These are phyloP conservation scores for Crambe crambe DNA, from an alignment of 37 sponge, comb jelly and placozoan genomes.

Conservation along the genomic window DNA sequence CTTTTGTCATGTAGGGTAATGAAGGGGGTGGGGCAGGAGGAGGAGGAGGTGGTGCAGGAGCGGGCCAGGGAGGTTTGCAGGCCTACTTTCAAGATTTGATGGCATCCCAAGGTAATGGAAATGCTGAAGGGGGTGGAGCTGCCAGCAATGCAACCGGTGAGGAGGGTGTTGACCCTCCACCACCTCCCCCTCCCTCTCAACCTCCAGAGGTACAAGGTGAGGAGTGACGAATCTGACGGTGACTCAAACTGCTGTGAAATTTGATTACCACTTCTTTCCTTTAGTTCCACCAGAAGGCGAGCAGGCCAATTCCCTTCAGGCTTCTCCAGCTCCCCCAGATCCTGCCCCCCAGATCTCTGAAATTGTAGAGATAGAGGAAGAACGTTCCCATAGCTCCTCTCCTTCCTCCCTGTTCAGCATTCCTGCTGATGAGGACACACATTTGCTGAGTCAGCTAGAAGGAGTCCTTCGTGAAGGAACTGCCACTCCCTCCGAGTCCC, in stretches of 20 bases:
- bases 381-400: conserved; percentile 4
- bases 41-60: not conserved
- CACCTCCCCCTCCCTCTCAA: not conserved
- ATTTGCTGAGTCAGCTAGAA: conserved; percentile 15
- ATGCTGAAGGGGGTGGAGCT: not conserved
- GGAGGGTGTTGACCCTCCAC: not conserved
- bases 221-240: too few species aligned
- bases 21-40: conserved; percentile 8
- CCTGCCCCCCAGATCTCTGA: not conserved
- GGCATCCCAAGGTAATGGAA: conserved; percentile 9
- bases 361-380: not conserved
- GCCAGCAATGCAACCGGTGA: not conserved
- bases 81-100: not conserved
- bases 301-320: not conserved
- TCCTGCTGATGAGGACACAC: conserved; percentile 13
- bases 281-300: not conserved
- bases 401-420: conserved; percentile 20
- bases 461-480: conserved; percentile 24
- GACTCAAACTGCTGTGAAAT: too few species aligned
- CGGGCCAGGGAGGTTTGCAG: not conserved
- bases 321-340: not conserved
- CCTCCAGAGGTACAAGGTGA: not conserved
- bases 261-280: too few species aligned
- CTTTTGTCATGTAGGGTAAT: not conserved
- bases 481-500: conserved; percentile 20